These are phyloP conservation scores for Scaptomyza montana DNA, from an alignment of 1,140 invertebrate species.

Conservation along the genomic window DNA sequence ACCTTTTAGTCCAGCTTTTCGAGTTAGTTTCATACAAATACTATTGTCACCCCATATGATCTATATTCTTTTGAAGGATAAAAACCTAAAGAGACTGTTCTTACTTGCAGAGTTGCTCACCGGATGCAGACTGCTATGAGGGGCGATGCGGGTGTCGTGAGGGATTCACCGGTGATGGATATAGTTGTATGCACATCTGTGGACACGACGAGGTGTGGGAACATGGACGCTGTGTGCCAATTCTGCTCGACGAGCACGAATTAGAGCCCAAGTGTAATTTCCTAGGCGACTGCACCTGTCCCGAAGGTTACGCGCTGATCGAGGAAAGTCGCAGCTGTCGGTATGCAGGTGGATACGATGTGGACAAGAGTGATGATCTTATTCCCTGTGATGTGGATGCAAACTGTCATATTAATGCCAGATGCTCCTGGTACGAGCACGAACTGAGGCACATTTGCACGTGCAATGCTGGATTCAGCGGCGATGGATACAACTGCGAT, in stretches of 20 bases:
- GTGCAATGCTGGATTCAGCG: slow-evolving; percentile 91
- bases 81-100: background rate
- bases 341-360: slow-evolving; percentile 36
- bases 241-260: slow-evolving; percentile 57
- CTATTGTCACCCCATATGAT: too few species aligned
- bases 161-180: slow-evolving; percentile 91
- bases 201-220: slow-evolving; percentile 83
- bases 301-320: slow-evolving; percentile 67
- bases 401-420: slow-evolving; percentile 90
- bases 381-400: slow-evolving; percentile 89
- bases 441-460: slow-evolving; percentile 88
- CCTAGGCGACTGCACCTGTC: slow-evolving; percentile 65
- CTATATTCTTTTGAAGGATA: too few species aligned
- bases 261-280: slow-evolving; percentile 61
- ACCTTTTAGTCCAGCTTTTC: too few species aligned
- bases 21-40: too few species aligned
- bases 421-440: slow-evolving; percentile 87
- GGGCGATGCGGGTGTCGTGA: slow-evolving; percentile 87
- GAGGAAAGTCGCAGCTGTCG: slow-evolving; percentile 55
- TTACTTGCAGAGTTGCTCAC: slow-evolving; percentile 58
- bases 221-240: slow-evolving; percentile 65
- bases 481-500: slow-evolving; percentile 90
- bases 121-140: slow-evolving; percentile 86
- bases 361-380: slow-evolving; percentile 61
- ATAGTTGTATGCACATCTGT: slow-evolving; percentile 85